These are phyloP conservation scores for Podarcis cretensis DNA, from an alignment of 2,113 vertebrate genomes.

Conservation along the genomic window DNA sequence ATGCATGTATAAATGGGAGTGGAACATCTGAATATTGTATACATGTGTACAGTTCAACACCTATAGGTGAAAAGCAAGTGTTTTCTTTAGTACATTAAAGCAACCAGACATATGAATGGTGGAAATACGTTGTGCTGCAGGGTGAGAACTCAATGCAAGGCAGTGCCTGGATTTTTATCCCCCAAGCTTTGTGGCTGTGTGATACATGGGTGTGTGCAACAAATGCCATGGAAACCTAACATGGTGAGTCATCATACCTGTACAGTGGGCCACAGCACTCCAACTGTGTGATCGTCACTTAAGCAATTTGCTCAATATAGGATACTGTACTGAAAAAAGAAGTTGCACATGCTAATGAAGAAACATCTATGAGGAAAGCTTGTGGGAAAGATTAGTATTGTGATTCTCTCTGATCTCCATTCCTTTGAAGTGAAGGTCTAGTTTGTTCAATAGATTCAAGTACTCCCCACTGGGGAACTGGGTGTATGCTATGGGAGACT, in stretches of 20 bases:
- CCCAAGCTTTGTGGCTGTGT: not conserved
- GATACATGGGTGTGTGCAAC: not conserved
- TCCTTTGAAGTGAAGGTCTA: not conserved
- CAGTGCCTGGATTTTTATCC: not conserved
- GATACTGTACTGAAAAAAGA: not conserved
- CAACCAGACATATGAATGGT: not conserved
- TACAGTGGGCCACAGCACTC: not conserved
- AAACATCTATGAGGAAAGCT: not conserved
- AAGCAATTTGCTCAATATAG: not conserved
- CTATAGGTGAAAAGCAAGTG: not conserved
- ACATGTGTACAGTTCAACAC: not conserved
- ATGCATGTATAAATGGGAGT: not conserved
- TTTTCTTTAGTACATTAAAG: not conserved
- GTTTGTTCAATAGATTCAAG: not conserved
- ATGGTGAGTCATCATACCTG: not conserved
- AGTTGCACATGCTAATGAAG: not conserved
- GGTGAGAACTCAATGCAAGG: not conserved
- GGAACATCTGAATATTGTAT: not conserved
- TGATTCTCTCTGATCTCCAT: not conserved
- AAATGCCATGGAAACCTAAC: not conserved
- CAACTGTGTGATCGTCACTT: not conserved
- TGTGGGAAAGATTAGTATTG: not conserved
- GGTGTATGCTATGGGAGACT: not conserved
- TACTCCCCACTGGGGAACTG: not conserved
- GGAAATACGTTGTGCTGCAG: not conserved